Conservation (phyloP, 64 coral and sea anemone genomes). For the Hydrozoanthus tunicans region DNA sequence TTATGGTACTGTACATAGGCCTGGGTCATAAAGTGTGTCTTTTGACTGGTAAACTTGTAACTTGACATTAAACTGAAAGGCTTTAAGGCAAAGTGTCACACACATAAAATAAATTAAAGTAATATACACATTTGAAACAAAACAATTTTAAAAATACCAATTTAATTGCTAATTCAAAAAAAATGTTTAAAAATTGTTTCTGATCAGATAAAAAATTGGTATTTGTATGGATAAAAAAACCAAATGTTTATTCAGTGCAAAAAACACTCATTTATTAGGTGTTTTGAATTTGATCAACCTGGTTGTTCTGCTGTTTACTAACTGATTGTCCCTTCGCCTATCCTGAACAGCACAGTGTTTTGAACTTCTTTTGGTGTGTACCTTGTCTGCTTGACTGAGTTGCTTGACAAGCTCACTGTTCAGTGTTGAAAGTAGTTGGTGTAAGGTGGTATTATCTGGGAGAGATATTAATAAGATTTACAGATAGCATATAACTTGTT, state of each 20-base stretch:
- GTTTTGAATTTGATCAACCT: too few species aligned
- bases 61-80: background rate
- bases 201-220: too few species aligned
- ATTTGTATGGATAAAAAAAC: too few species aligned
- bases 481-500: background rate
- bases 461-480: background rate
- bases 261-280: background rate
- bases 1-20: background rate
- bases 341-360: slow-evolving; percentile 34
- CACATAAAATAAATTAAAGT: slow-evolving; percentile 33
- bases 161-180: background rate
- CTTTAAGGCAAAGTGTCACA: background rate
- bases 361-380: slow-evolving; percentile 4
- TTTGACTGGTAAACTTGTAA: too few species aligned
- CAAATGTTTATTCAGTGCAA: background rate
- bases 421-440: slow-evolving; percentile 5
- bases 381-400: slow-evolving; percentile 9
- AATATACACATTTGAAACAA: background rate
- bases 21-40: background rate
- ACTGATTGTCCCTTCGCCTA: slow-evolving; percentile 22
- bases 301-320: background rate
- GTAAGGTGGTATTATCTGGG: background rate
- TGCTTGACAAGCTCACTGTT: background rate
- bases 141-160: background rate
- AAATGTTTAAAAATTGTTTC: too few species aligned